phyloP scores from a whole-genome alignment of 2,797 vertebrate genomes.

The Poliocrania exsul region DNA sequence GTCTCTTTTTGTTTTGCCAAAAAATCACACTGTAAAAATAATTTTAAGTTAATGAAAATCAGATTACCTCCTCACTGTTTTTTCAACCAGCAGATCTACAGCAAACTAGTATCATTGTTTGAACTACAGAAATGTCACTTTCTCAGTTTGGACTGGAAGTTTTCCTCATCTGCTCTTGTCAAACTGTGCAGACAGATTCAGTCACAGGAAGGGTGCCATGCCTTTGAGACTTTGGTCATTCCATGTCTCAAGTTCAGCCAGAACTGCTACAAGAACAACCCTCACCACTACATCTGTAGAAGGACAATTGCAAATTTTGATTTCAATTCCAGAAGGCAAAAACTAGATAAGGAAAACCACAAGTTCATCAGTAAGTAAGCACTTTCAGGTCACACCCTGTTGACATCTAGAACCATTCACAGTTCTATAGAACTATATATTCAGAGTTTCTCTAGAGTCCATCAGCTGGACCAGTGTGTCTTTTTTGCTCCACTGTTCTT shows the following conservation, averaged over 20 bases:
- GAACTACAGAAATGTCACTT: background rate
- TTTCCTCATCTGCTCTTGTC: background rate
- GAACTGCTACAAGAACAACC: background rate
- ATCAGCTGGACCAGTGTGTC: too few relatives aligned
- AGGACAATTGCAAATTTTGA: background rate
- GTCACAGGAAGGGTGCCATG: background rate
- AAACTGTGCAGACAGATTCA: background rate
- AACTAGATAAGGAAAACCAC: background rate
- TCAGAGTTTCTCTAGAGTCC: background rate
- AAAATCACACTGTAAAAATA: background rate
- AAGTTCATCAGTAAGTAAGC: background rate
- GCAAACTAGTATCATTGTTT: background rate
- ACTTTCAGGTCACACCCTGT: background rate
- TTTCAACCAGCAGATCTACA: background rate
- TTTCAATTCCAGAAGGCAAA: background rate
- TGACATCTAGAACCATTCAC: background rate
- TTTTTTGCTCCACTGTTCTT: background rate
- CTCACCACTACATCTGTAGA: background rate
- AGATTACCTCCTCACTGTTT: background rate
- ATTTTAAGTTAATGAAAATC: background rate
- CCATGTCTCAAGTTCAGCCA: background rate
- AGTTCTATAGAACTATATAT: background rate
- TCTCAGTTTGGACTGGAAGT: background rate
- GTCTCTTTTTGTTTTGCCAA: background rate
- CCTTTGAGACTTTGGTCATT: background rate